Evolutionary conservation across 1,140 invertebrate species (phyloP), one percentile per base, ranked within the genome.

Genomic region (Leptinotarsa lineolata): DNA sequence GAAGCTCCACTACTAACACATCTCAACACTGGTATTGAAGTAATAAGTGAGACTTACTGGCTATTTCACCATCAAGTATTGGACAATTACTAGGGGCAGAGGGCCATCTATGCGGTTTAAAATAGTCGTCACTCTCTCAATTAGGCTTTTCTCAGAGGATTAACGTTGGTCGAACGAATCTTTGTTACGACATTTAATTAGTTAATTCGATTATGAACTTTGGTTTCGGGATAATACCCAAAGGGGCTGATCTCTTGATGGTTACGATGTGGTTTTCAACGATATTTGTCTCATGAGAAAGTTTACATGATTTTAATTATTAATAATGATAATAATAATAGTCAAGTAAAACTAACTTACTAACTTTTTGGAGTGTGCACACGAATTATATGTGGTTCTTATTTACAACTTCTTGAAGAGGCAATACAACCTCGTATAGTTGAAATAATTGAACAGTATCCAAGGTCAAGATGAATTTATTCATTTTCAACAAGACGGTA

Each of bases 61-160:
- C 24, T 65, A 65, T 24, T 65, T 65, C 63, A 54, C 13, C 63
- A 65, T 65, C 39, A 65, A 65, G 63, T 65, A 65, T 18, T 65
- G 63, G 63, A 65, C 63, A 65, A 65, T 65, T 65, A 24, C 63
- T 65, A 54, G 48, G 48, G 48, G 48, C 48, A 54, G 1, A 54
- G 48, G 48, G 48, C 48, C 48, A 54, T 54, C 48, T 54, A 54
- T 54, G 15, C 48, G 48, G 48, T 18, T 66, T 46, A 66, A 44
- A 66, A 66, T 66, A 66, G 64, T 66, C 30, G 30, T 66, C 64
- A 54, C 15, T 54, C 39, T 66, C 24, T 44, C 64, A 66, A 66
- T 66, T 66, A 66, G 64, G 12, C 39, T 66, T 66, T 66, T 66
- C 64, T 66, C 64, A 66, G 39, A 39, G 64, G 64, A 66, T 66